These are phyloP conservation scores for Lampropteryx suffumata DNA, from an alignment of 2,888 invertebrate species.

Conservation along the genomic window DNA sequence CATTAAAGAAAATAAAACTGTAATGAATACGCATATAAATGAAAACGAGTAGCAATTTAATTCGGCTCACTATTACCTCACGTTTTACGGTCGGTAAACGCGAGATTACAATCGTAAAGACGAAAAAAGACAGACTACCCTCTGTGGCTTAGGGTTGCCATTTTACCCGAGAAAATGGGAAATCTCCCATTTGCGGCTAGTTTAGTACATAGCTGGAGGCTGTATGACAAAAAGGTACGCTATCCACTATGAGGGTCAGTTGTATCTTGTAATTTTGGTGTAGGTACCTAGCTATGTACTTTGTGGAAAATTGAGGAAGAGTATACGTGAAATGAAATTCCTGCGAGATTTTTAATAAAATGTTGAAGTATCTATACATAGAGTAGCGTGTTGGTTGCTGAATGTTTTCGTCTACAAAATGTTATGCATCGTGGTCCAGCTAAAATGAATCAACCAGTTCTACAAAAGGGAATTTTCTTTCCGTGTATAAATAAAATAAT, in stretches of 20 bases:
- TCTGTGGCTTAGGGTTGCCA: slow-evolving; percentile 35
- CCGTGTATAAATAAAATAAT: too few relatives aligned
- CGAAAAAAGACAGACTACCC: slow-evolving; percentile 59
- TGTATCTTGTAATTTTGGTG: slow-evolving; percentile 10
- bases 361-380: too few relatives aligned
- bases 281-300: too few relatives aligned
- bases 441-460: too few relatives aligned
- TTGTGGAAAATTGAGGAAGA: slow-evolving; percentile 18
- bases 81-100: slow-evolving; percentile 64
- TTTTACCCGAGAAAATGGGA: slow-evolving; percentile 17
- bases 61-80: slow-evolving; percentile 51
- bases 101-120: slow-evolving; percentile 70
- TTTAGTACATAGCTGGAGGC: slow-evolving; percentile 5
- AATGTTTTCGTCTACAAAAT: too few relatives aligned
- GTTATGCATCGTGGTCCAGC: too few relatives aligned
- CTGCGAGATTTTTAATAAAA: too few relatives aligned
- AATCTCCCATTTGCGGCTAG: slow-evolving; percentile 19
- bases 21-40: slow-evolving; percentile 42
- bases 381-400: too few relatives aligned
- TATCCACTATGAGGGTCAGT: slow-evolving; percentile 2
- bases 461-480: too few relatives aligned
- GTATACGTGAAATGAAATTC: slow-evolving; percentile 9
- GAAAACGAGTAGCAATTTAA: slow-evolving; percentile 52
- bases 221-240: slow-evolving; percentile 11
- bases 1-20: slow-evolving; percentile 23